Evolutionary conservation across 2,113 vertebrate species (phyloP).

Genomic region (Tetrax tetrax): DNA sequence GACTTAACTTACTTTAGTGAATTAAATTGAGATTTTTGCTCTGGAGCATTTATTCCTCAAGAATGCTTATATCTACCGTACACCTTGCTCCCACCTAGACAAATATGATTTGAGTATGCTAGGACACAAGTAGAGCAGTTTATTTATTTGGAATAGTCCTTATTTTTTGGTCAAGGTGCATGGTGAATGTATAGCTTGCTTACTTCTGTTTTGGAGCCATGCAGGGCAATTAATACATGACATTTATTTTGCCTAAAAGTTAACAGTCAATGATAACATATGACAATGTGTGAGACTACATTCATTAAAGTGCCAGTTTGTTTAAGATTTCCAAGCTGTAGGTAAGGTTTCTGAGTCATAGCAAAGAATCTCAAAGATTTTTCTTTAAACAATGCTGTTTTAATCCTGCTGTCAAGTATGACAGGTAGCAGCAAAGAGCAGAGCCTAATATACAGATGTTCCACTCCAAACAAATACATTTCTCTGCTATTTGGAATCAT

Average conservation of each 20-base stretch:
- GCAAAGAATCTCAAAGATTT: not conserved
- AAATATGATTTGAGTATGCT: not conserved
- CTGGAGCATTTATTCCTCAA: not conserved
- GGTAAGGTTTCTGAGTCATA: not conserved
- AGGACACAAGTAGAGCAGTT: not conserved
- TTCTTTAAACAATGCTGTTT: not conserved
- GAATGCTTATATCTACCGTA: not conserved
- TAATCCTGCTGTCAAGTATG: not conserved
- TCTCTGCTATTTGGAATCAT: not conserved
- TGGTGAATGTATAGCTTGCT: not conserved
- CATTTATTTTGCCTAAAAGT: not conserved
- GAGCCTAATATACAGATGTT: not conserved
- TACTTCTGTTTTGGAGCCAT: not conserved
- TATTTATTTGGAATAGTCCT: not conserved
- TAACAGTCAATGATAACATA: not conserved
- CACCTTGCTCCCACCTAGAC: not conserved
- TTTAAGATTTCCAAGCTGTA: not conserved
- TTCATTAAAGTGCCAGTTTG: not conserved
- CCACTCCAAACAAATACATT: not conserved
- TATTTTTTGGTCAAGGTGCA: not conserved
- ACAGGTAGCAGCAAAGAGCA: not conserved
- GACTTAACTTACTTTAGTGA: not conserved
- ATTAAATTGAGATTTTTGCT: not conserved
- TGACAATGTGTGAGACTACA: not conserved
- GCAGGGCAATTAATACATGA: not conserved